Evolutionary conservation across 2,797 vertebrate species (phyloP).

Genomic region (Loris lydekkerianus): DNA sequence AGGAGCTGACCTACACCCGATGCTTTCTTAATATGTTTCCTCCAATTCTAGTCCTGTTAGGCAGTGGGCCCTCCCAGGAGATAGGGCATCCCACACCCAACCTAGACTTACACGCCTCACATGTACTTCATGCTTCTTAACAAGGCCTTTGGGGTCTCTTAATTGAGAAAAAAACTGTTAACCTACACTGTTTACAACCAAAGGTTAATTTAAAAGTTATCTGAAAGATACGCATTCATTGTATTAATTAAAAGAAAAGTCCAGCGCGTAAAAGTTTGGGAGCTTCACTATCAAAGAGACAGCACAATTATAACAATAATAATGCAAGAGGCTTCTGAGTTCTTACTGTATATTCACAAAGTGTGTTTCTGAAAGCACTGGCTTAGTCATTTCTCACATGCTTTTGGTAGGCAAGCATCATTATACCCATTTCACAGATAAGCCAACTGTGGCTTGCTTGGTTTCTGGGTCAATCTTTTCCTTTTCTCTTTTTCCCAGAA

Average conservation of each 20-base stretch:
- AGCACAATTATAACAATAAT: slow-evolving; percentile 34
- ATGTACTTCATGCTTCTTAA: background rate
- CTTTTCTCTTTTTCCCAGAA: background rate
- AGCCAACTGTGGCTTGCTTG: background rate
- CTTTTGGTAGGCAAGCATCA: background rate
- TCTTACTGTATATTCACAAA: background rate
- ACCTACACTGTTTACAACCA: slow-evolving; percentile 53
- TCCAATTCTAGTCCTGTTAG: background rate
- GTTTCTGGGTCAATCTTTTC: background rate
- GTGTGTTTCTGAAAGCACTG: background rate
- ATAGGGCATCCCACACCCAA: background rate
- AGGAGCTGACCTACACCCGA: background rate
- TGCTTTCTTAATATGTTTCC: background rate
- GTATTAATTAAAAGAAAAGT: slow-evolving; percentile 66
- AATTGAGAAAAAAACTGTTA: background rate
- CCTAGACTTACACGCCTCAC: background rate
- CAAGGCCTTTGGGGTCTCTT: slow-evolving; percentile 31
- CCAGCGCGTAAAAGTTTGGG: slow-evolving; percentile 46
- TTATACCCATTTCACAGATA: background rate
- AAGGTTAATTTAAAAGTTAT: slow-evolving; percentile 66
- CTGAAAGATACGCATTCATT: slow-evolving; percentile 12
- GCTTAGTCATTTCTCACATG: background rate
- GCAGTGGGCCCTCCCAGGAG: background rate
- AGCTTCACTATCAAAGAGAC: background rate
- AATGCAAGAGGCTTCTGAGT: background rate